Evolutionary conservation across 2,888 invertebrate genomes (phyloP), one percentile per base, ranked within the genome.

Genomic region (Eubasilissa splendida): DNA sequence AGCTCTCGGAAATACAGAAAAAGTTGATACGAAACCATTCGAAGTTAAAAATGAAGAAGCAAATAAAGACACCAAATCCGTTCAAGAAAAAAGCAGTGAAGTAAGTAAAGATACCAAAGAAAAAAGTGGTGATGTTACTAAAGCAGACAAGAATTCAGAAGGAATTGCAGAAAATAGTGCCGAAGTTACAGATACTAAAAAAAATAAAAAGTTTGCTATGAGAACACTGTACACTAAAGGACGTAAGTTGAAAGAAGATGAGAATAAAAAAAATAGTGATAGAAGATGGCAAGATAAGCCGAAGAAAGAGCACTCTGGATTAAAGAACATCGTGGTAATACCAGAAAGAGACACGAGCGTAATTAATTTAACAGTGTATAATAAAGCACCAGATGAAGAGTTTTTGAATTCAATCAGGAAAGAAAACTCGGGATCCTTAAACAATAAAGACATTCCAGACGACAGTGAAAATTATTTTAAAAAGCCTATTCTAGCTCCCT

Each of bases 311-410:
- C 1, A 0, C 22, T 22, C 22, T 22, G 63, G 4, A 50, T n/a
- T 42, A n/a, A 66, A 50, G 3, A 66, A 66, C n/a, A 66, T 66
- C 42, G 4, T 66, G 1, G n/a, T 66, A 0, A 66, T 66, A 9
- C 66, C 66, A 42, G 50, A 66, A 66, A 50, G 8, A 7, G 33
- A 66, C 2, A 8, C 33, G n/a, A 42, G 33, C 14, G 14, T 66
- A n/a, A 66, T 66, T 31, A 33, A 66, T 50, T 56, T 66, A 11
- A 50, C 12, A 10, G 42, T 66, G 42, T 66, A 42, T 50, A 66
- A 8, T 50, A 33, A 42, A 11, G 12, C 66, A n/a, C 66, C 66
- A 12, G 42, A 33, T 2, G n/a, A 66, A 12, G 42, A 31, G 2
- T 31, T 58, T 81, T 56, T 53, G 56, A 9, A 31, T 4, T 33